Base-by-base conservation (phyloP, 2,888 invertebrate species). In the Drosophila longiperda region DNA sequence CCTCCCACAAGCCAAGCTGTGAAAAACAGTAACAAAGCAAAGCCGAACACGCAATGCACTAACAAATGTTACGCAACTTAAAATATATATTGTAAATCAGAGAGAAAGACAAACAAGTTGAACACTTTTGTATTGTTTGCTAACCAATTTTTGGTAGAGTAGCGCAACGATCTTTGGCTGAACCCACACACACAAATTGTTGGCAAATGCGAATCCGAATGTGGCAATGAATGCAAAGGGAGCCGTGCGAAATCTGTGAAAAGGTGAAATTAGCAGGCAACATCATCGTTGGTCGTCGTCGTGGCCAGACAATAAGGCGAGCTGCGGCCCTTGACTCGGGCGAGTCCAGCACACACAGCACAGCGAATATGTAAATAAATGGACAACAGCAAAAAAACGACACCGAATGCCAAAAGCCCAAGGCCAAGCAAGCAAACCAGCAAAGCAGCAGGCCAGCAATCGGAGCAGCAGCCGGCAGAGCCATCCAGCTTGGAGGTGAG, bases 271-370 rank as follows among this genome's bases (percentile, higher is more conserved):
- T 87, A 89, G 89, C 86, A 68, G 75, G 54, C 86, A 73, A 74
- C 73, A 65, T 63, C 73, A 60, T 66, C 71, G 50, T 62, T 64
- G 61, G 23, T 62, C 49, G 34, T 58, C 53, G 69, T 80, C 75
- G 75, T 75, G 73, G 88, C 87, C 87, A 87, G 87, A 87, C 87
- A 87, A 87, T 82, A 65, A 80, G 87, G 82, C 89, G 86, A 83
- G 82, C 68, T 71, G 73, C 74, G 89, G 86, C 83, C 86, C 87
- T 89, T 84, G 87, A 87, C 87, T 89, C 62, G 73, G 65, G 40
- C 62, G 36, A n/a, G 50, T 17, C 45, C 67, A 64, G 66, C 64
- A 67, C 70, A 74, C 45, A 66, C 62, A 79, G 66, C 49, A 29
- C 49, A 17, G 36, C 17, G n/a, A 29, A 57, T 79, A 89, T 82